Conservation (phyloP, 2,888 invertebrate species). For the Clusia tigrina region DNA sequence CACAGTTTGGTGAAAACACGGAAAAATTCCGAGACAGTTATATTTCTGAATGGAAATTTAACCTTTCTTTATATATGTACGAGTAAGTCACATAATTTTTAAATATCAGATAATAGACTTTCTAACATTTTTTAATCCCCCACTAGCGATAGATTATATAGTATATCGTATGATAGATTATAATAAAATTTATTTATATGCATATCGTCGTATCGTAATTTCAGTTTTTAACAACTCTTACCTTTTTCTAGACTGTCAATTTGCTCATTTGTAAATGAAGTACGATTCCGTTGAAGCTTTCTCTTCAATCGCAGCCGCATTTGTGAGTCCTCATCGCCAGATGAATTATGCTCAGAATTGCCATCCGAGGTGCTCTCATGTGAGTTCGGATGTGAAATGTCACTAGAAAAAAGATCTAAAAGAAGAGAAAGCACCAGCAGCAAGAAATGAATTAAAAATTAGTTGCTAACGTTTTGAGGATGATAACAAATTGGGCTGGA, state of each 20-base stretch:
- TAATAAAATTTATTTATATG: slow-evolving; percentile 3
- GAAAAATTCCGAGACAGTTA: too few species aligned
- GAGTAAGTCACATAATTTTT: too few species aligned
- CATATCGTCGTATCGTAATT: background rate
- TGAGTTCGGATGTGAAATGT: slow-evolving; percentile 67
- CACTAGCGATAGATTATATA: too few species aligned
- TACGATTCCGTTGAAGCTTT: slow-evolving; percentile 96
- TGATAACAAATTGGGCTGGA: too few species aligned
- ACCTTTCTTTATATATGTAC: too few species aligned
- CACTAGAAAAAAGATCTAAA: slow-evolving; percentile 70
- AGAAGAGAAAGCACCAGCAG: slow-evolving; percentile 22
- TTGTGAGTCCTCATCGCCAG: slow-evolving; percentile 90
- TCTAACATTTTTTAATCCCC: too few species aligned
- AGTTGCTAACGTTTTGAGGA: background rate
- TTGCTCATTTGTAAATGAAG: slow-evolving; percentile 98
- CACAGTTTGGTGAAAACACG: too few species aligned
- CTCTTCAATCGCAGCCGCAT: slow-evolving; percentile 92
- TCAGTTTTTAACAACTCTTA: slow-evolving; percentile 65
- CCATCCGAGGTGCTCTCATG: slow-evolving; percentile 85
- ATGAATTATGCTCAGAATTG: slow-evolving; percentile 90
- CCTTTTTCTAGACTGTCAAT: slow-evolving; percentile 97
- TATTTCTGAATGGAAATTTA: too few species aligned
- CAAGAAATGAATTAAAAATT: background rate
- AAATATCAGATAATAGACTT: too few species aligned
- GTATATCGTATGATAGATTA: too few species aligned